Percentiles rank a stretch among this genome's conserved stretches.
Conservation (phyloP, 2,888 invertebrate genomes). For the Dolomedes plantarius region DNA sequence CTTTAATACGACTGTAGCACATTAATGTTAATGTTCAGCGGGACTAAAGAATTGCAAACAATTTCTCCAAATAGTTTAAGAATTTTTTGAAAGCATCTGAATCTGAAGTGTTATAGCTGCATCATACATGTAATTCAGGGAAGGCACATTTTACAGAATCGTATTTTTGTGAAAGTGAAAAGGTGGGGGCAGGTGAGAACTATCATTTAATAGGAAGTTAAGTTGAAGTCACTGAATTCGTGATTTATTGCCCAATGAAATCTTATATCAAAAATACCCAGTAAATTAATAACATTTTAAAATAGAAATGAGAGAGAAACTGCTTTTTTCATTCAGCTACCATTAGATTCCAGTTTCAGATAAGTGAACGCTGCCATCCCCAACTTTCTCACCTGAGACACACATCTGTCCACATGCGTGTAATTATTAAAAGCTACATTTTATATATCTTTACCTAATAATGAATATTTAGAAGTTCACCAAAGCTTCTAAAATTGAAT, state of each 20-base stretch:
- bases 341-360: conserved; percentile 42
- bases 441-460: conserved; percentile 49
- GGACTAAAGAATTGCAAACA: neutral
- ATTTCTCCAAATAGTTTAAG: no score
- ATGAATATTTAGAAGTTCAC: conserved; percentile 43
- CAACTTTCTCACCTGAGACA: conserved; percentile 42
- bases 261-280: neutral
- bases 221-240: neutral
- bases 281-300: neutral
- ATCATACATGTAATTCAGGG: neutral
- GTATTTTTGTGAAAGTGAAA: neutral
- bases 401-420: conserved; percentile 28
- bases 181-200: neutral
- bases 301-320: neutral
- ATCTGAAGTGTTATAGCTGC: neutral
- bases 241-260: conserved; percentile 1
- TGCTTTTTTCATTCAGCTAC: conserved; percentile 55
- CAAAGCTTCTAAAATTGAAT: conserved; percentile 30
- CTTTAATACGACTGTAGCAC: conserved; percentile 23
- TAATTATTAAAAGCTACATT: conserved; percentile 44
- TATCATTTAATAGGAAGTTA: neutral
- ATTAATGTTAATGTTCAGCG: neutral
- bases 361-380: conserved; percentile 17
- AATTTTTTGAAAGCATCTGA: neutral
- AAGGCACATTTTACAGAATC: conserved; percentile 6